Percentiles rank a stretch among this genome's conserved stretches.
These are phyloP conservation scores for Epinotia ramella DNA, from an alignment of 2,888 invertebrate species.

Conservation along the genomic window DNA sequence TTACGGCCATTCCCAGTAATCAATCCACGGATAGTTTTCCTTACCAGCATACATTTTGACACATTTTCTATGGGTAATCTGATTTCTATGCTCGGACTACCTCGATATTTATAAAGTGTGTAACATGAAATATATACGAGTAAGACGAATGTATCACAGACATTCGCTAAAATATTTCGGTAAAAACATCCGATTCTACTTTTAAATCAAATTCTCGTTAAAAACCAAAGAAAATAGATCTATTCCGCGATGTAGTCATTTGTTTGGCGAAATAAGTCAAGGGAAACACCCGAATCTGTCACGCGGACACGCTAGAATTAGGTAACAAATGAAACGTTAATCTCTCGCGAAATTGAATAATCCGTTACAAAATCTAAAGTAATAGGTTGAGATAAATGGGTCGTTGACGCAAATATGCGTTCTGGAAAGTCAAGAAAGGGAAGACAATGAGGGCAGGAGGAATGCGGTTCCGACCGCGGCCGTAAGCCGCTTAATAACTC, in stretches of 20 bases:
- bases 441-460: slow-evolving; percentile 66
- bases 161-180: slow-evolving; percentile 15
- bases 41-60: too few species aligned
- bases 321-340: slow-evolving; percentile 64
- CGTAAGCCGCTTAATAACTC: slow-evolving; percentile 41
- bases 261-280: slow-evolving; percentile 44
- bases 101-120: neutral
- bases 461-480: slow-evolving; percentile 66
- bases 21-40: too few species aligned
- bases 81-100: neutral
- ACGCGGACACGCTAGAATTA: slow-evolving; percentile 53
- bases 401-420: slow-evolving; percentile 66
- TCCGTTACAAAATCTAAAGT: slow-evolving; percentile 61
- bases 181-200: slow-evolving; percentile 24
- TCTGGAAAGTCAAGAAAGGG: slow-evolving; percentile 66
- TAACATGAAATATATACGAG: neutral
- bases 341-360: slow-evolving; percentile 70
- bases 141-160: neutral
- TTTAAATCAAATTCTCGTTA: slow-evolving; percentile 37
- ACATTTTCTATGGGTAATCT: too few species aligned
- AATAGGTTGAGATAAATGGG: slow-evolving; percentile 62
- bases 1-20: too few species aligned
- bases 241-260: slow-evolving; percentile 28
- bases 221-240: slow-evolving; percentile 33
- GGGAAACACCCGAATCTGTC: slow-evolving; percentile 44